Base-by-base conservation (phyloP, 2,113 vertebrate genomes). In the Casuarius casuarius region DNA sequence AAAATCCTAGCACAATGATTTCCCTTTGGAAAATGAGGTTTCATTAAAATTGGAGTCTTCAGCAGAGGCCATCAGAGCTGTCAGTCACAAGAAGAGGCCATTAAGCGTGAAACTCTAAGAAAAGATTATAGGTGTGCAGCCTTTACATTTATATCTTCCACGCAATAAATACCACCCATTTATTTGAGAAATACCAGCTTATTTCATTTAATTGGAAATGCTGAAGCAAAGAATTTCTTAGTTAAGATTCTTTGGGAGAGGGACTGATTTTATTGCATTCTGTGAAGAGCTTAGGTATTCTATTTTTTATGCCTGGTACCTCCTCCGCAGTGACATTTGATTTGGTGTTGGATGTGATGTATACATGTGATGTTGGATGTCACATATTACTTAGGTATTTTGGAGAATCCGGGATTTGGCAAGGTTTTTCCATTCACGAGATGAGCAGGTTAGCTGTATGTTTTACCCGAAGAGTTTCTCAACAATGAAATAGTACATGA, bases 21-120 rank as follows among this genome's bases (percentile, higher is more conserved):
- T 95, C 42, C 14, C 46, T 33, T 78, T 92, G 78, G 81, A 90
- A 95, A 97, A 91, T 72, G 54, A 44, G 5, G 8, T 90, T 96
- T 91, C 87, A 94, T 94, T 95, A 95, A 92, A 92, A 52, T 91
- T 33, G 10, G 68, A 80, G n/a, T 54, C 65, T 91, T 95, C 87
- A 86, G 46, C 87, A 63, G 54, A 77, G 31, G 46, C 67, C 92
- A 54, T 91, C 67, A 80, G 72, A 96, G 78, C 85, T 94, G 94
- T 96, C 96, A 97, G 67, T 95, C 91, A 89, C 28, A 74, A 79
- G 63, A 76, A 85, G 42, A 74, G 44, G 51, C 40, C 80, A 76
- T 93, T 73, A 95, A 63, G 38, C 71, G 38, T 87, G 52, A 49
- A 91, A 66, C 54, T 81, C 15, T 52, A 12, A 1, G 3, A 52